Evolutionary conservation across 2,888 invertebrate genomes (phyloP).

Genomic region (Rhagonycha fulva): DNA sequence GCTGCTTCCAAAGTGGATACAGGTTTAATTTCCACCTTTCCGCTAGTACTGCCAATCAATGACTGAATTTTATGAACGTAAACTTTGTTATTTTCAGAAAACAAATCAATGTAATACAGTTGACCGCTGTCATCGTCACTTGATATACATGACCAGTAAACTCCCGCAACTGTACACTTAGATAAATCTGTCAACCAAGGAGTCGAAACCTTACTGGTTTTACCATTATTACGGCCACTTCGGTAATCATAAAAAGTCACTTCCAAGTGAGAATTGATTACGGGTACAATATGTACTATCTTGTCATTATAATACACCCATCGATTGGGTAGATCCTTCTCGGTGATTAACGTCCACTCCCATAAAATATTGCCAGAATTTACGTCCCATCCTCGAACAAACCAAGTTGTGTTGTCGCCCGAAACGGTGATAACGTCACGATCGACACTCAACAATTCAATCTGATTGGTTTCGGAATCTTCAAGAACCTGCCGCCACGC

Average conservation of each 20-base stretch:
- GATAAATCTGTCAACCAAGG: constrained; percentile 59
- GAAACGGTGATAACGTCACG: constrained; percentile 75
- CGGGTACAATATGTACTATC: constrained; percentile 65
- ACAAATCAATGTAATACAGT: constrained; percentile 66
- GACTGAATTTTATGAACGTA: constrained; percentile 31
- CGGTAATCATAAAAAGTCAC: constrained; percentile 65
- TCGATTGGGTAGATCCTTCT: constrained; percentile 49
- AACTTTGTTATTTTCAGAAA: constrained; percentile 50
- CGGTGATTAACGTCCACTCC: constrained; percentile 70
- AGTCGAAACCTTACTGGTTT: constrained; percentile 63
- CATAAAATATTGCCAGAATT: constrained; percentile 72
- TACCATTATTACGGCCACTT: constrained; percentile 63
- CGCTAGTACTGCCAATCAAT: constrained; percentile 37
- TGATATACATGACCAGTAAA: constrained; percentile 69
- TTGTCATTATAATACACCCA: constrained; percentile 65
- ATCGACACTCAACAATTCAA: constrained; percentile 69
- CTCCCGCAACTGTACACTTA: constrained; percentile 64
- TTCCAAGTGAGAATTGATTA: constrained; percentile 66
- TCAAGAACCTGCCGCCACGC: constrained; percentile 87
- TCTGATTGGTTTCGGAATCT: constrained; percentile 62
- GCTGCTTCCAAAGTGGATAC: constrained; percentile 40
- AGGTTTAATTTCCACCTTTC: constrained; percentile 32
- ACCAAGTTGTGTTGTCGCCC: constrained; percentile 64
- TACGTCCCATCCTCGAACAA: constrained; percentile 80
- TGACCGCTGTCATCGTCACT: constrained; percentile 58